Evolutionary conservation across 2,888 invertebrate species (phyloP).

Genomic region (Cryptocephalus primarius): DNA sequence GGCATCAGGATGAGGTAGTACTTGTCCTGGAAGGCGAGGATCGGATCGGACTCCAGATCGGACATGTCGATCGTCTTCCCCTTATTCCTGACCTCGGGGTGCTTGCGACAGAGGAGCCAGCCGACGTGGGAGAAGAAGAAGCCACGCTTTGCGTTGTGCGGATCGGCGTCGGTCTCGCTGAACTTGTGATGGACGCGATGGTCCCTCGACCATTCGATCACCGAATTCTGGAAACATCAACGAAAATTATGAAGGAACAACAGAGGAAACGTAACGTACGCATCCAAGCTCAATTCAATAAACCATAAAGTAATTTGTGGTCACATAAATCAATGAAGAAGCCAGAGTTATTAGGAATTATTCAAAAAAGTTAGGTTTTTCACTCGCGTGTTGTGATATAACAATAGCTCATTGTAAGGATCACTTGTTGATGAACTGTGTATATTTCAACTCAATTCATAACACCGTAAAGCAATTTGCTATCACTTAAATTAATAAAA

Average conservation of each 20-base stretch:
- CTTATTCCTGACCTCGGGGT: slow-evolving; percentile 78
- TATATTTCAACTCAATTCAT: no score
- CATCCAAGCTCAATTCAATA: no score
- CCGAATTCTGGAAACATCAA: slow-evolving; percentile 48
- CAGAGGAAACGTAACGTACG: no score
- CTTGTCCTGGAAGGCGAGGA: slow-evolving; percentile 65
- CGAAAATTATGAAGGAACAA: neutral
- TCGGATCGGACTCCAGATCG: slow-evolving; percentile 70
- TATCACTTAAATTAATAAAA: no score
- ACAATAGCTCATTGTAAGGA: no score
- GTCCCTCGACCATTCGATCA: slow-evolving; percentile 68
- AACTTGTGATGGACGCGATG: slow-evolving; percentile 87
- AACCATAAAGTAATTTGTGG: no score
- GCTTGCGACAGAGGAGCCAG: slow-evolving; percentile 85
- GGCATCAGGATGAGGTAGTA: slow-evolving; percentile 66
- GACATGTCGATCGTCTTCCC: slow-evolving; percentile 77
- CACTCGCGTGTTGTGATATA: no score
- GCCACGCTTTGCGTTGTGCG: slow-evolving; percentile 83
- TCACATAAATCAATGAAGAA: no score
- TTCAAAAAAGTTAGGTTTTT: no score
- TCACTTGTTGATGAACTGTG: no score
- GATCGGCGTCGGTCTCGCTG: slow-evolving; percentile 88
- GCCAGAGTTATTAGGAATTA: no score
- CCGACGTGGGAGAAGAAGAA: slow-evolving; percentile 96
- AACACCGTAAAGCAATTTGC: no score